Evolutionary conservation across 2,888 invertebrate genomes (phyloP).

Genomic region (Megamerina dolium): DNA sequence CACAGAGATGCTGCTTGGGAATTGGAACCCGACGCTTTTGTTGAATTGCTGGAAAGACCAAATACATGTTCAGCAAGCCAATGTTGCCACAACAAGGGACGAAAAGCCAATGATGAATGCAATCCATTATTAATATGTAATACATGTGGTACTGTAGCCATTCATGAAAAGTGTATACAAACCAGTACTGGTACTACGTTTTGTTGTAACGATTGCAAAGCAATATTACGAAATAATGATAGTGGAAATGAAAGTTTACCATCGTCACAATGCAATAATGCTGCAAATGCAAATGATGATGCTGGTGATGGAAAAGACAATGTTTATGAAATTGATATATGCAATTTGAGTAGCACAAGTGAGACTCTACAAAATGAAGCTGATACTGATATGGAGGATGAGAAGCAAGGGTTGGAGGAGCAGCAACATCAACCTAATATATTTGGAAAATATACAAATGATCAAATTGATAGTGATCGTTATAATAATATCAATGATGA

Average conservation of each 20-base stretch:
- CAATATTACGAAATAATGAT: conserved; percentile 2
- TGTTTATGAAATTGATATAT: conserved; percentile 24
- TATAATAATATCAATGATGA: neutral
- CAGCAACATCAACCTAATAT: conserved; percentile 2
- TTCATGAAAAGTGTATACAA: conserved; percentile 18
- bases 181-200: conserved; percentile 6
- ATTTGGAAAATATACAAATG: neutral
- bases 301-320: no score
- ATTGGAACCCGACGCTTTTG: conserved; percentile 65
- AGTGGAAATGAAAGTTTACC: conserved; percentile 14
- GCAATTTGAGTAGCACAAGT: conserved; percentile 15
- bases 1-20: conserved; percentile 81
- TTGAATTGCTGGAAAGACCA: conserved; percentile 62
- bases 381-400: no score
- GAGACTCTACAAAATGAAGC: neutral
- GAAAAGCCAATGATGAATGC: conserved; percentile 26
- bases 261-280: neutral
- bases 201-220: conserved; percentile 19
- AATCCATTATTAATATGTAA: conserved; percentile 30
- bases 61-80: conserved; percentile 55
- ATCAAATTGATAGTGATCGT: neutral
- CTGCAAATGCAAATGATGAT: conserved; percentile 5
- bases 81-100: conserved; percentile 59
- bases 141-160: conserved; percentile 34
- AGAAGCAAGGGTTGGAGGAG: neutral